Base-by-base conservation (phyloP, 2,113 vertebrate genomes). In the Muscicapa adusta region DNA sequence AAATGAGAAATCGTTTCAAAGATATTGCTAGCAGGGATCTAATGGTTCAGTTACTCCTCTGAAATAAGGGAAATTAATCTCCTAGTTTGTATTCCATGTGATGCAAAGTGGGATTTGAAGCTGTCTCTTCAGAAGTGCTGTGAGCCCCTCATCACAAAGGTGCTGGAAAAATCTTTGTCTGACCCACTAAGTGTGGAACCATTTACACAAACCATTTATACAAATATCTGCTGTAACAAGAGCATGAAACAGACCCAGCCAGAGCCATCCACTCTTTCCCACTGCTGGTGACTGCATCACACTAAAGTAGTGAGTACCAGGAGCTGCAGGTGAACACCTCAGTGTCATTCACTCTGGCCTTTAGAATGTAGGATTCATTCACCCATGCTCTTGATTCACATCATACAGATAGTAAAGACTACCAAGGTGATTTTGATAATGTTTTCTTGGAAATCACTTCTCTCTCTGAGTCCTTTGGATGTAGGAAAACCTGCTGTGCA, bases 401-500 rank as follows among this genome's bases (percentile, higher is more conserved):
- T 48, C 66, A 51, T 9, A 33, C 18, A 22, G 71, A 70, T 54
- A 78, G 17, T 60, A 23, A 71, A 53, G 65, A 75, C 54, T 72
- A 68, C 28, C 47, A 61, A 68, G 61, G 36, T 56, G 3, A 70
- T 84, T 95, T 77, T 89, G n/a, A 51, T 87, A 74, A 86, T 60
- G 36, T 13, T 65, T 74, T 67, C n/a, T 40, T 62, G 78, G 79
- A 92, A 86, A 53, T 19, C 3, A 1, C 19, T 91, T 92, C 16
- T 53, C 4, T 80, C 31, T 85, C 51, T 43, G 34, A 93, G 51
- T 58, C 38, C 43, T 86, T 88, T 48, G 63, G 60, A 83, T 50
- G 9, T 20, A 61, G 33, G 71, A 73, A 91, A 85, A 76, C 67
- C 78, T 92, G 36, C 88, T 93, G 90, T 50, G 71, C 9, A 8